These are phyloP conservation scores for Lepilemur septentrionalis DNA, from an alignment of 2,797 vertebrate species.

Conservation along the genomic window DNA sequence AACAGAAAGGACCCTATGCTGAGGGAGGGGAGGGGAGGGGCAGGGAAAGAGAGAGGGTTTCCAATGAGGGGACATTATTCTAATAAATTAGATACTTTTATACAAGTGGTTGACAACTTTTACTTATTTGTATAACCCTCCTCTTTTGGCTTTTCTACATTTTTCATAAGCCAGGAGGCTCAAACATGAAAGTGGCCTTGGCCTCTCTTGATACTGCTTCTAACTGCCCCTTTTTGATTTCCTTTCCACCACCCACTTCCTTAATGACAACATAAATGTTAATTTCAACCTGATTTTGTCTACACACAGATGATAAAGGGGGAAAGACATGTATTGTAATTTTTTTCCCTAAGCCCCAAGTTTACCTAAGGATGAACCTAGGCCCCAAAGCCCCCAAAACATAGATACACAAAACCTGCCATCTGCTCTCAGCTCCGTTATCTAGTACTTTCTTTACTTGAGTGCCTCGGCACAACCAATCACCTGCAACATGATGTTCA, in stretches of 20 bases:
- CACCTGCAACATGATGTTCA: neutral
- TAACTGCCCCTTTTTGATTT: neutral
- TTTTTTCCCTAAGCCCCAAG: neutral
- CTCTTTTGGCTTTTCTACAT: neutral
- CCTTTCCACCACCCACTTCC: neutral
- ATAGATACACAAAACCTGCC: neutral
- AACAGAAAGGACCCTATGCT: neutral
- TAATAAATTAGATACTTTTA: neutral
- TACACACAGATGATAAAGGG: neutral
- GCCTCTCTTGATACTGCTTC: neutral
- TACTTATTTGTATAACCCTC: neutral
- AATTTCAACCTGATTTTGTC: constrained; percentile 18
- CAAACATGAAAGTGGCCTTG: neutral
- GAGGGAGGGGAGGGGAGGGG: neutral
- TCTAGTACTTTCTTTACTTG: neutral
- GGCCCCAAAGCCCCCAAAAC: neutral
- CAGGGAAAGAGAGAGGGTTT: too few species aligned
- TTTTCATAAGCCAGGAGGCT: neutral
- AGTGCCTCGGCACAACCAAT: neutral
- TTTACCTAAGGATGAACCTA: neutral
- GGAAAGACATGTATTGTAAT: neutral
- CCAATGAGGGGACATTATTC: neutral
- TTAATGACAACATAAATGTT: neutral
- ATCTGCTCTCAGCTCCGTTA: neutral
- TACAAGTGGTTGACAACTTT: neutral